These are phyloP conservation scores for Hydropsyche betteni DNA, from an alignment of 2,888 invertebrate species.

Conservation along the genomic window DNA sequence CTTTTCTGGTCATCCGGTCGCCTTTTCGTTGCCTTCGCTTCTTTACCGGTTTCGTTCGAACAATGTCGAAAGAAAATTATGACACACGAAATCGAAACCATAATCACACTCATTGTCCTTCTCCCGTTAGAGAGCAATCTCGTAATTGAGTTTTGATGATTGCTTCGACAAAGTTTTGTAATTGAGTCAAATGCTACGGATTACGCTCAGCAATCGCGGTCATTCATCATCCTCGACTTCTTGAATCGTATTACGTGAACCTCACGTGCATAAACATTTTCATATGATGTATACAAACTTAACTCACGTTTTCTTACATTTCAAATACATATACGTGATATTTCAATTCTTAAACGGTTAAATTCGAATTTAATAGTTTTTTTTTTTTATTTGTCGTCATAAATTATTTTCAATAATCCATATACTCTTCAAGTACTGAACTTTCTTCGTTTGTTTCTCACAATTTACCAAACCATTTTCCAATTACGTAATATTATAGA, in stretches of 20 bases:
- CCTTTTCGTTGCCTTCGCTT: background rate
- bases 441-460: too few relatives aligned
- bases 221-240: conserved; percentile 30
- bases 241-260: background rate
- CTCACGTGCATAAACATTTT: too few relatives aligned
- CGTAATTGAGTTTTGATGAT: conserved; percentile 35
- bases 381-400: too few relatives aligned
- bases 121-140: background rate
- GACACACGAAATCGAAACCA: background rate
- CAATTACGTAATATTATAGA: too few relatives aligned
- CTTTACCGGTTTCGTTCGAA: background rate
- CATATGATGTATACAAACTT: too few relatives aligned
- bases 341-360: too few relatives aligned
- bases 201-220: conserved; percentile 6
- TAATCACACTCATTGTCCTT: conserved; percentile 1
- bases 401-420: too few relatives aligned
- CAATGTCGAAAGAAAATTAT: background rate
- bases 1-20: conserved; percentile 22
- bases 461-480: too few relatives aligned
- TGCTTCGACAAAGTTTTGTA: conserved; percentile 24
- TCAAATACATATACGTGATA: too few relatives aligned
- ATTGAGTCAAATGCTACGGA: conserved; percentile 31
- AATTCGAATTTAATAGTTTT: too few relatives aligned
- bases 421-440: too few relatives aligned
- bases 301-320: too few relatives aligned